Evolutionary conservation across 1,140 invertebrate species (phyloP), one percentile per base, ranked within the genome.

Genomic region (Cyrtorhinus lividipennis): DNA sequence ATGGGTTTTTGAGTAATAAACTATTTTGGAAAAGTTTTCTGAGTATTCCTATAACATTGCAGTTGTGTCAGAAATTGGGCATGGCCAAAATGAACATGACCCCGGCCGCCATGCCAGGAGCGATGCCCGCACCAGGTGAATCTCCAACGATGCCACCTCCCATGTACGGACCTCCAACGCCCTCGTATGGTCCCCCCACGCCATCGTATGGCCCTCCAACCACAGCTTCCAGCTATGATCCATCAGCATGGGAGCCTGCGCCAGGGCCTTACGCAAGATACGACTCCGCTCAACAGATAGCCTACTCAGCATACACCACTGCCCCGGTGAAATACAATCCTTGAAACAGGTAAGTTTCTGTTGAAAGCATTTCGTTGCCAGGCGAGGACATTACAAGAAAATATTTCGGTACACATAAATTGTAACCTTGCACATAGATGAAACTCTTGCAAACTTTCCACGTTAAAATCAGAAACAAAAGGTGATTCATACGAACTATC

Each of bases 251-350:
- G 85, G 82, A 83, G 65, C 78, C 81, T 1, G 75, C 73, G 59
- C 72, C 79, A 30, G 85, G 85, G 12, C 86, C 86, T 1, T 88
- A 88, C 72, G 78, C 85, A 13, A 78, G 86, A 67, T 62, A 64
- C 74, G 73, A 66, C 64, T 71, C 59, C 68, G 76, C 59, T 48
- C 72, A 78, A 0, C 84, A 86, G 67, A 84, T 88, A 45, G 87
- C 87, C 46, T 90, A 90, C 73, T 88, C 80, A 69, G 84, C 83
- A 2, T 89, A 89, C 72, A 83, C 85, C 66, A 81, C 83, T 10
- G 59, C 57, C n/a, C 61, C 65, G 8, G 24, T 30, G 2, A 26
- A 59, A n/a, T 58, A 58, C 23, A 24, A 56, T n/a, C n/a, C n/a
- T n/a, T n/a, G n/a, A 44, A 44, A 12, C 38, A 12, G 10, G 38